phyloP scores from a whole-genome alignment of 1,140 invertebrate genomes.

The Zophobas atratus region DNA sequence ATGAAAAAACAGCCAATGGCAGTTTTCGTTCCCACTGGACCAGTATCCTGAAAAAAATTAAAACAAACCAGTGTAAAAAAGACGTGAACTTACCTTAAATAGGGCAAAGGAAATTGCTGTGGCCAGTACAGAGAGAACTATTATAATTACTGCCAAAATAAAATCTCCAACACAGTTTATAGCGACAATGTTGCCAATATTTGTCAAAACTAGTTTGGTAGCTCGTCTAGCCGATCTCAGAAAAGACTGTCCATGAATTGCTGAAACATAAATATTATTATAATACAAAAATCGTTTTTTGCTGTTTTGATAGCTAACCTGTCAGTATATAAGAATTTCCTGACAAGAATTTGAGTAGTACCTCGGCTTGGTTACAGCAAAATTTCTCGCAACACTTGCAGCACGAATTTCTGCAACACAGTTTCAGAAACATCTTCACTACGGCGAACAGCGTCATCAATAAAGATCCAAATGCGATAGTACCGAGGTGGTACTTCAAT shows the following conservation, averaged over 20 bases:
- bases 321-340: constrained; percentile 87
- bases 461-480: no score
- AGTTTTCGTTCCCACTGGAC: background rate
- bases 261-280: constrained; percentile 67
- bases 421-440: no score
- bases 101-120: constrained; percentile 63
- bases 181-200: constrained; percentile 80
- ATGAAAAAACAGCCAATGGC: constrained; percentile 13
- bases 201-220: constrained; percentile 74
- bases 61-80: background rate
- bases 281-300: background rate
- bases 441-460: no score
- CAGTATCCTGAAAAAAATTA: background rate
- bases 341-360: constrained; percentile 67
- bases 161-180: constrained; percentile 88
- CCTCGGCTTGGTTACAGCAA: no score
- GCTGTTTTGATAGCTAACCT: constrained; percentile 66
- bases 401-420: no score
- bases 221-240: constrained; percentile 77
- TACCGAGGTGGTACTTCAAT: no score
- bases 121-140: constrained; percentile 78
- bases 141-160: constrained; percentile 70
- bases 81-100: constrained; percentile 3
- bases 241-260: constrained; percentile 81
- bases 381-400: no score